These are phyloP conservation scores for Harpegnathos saltator DNA, from an alignment of 1,140 invertebrate genomes.

Conservation along the genomic window DNA sequence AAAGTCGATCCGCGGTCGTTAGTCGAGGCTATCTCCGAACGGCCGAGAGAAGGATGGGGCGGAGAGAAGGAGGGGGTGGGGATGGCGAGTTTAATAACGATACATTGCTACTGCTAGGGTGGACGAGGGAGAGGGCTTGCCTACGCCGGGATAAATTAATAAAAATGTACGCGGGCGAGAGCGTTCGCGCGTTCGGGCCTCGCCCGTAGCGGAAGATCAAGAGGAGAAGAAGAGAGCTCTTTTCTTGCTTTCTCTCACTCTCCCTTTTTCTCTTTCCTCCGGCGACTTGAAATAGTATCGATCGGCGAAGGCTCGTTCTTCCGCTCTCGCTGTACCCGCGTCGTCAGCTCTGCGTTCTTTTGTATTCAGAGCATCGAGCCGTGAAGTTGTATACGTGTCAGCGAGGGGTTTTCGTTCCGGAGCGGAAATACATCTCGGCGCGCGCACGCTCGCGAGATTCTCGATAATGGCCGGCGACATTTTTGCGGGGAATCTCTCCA, in stretches of 20 bases:
- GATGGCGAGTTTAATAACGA: conserved; percentile 60
- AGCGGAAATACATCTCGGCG: conserved; percentile 35
- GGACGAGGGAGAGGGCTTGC: too few species aligned
- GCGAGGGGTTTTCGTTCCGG: conserved; percentile 2
- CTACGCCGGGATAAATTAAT: conserved; percentile 53
- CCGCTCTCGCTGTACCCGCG: conserved; percentile 10
- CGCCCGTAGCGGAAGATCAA: conserved; percentile 31
- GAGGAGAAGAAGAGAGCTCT: conserved; percentile 33
- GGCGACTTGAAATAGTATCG: conserved; percentile 59
- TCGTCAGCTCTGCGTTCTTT: conserved; percentile 29
- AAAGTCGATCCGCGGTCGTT: conserved; percentile 55
- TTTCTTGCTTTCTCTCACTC: conserved; percentile 5
- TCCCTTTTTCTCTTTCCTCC: not conserved
- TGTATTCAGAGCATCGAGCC: conserved; percentile 57
- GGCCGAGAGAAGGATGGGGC: not conserved
- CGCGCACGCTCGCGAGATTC: not conserved
- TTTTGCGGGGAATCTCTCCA: not conserved
- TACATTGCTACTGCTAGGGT: conserved; percentile 55
- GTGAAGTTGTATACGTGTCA: conserved; percentile 49
- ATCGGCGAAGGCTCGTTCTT: conserved; percentile 64
- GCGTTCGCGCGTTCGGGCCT: conserved; percentile 19
- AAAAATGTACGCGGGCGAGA: conserved; percentile 42
- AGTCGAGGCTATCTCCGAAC: conserved; percentile 21
- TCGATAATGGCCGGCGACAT: conserved; percentile 14
- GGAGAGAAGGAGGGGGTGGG: not conserved